Evolutionary conservation across 1,140 invertebrate species (phyloP), one percentile per base, ranked within the genome.

Genomic region (Argopecten irradians): DNA sequence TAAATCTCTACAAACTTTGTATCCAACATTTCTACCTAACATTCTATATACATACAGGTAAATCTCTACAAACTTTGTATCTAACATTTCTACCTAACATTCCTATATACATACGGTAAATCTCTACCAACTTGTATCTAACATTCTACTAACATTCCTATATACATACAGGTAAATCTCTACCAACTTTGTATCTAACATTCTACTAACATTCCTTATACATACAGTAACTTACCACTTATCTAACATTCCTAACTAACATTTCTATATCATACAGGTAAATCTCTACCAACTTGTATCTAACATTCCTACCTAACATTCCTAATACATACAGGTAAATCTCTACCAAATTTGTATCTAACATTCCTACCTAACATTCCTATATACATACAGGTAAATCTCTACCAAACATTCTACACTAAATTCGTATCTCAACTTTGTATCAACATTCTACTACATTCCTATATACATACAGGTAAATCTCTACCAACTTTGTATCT

Each of bases 61-160:
- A n/a, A n/a, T n/a, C n/a, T n/a, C n/a, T n/a, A n/a, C n/a, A n/a
- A n/a, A n/a, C n/a, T n/a, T n/a, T n/a, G n/a, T 71, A 28, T n/a
- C 43, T 46, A 46, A 11, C 43, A 7, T 55, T 2, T 55, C 43
- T 55, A 22, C 43, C 16, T 71, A 71, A 71, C 55, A 71, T 71
- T 71, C n/a, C 55, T 71, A 71, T 28, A 71, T 71, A 71, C n/a
- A 46, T n/a, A n/a, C n/a, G 43, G 43, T 46, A 46, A n/a, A n/a
- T n/a, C n/a, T n/a, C n/a, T 46, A 39, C 36, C 36, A 8, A 39
- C 36, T 8, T 46, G 43, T 19, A 16, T n/a, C n/a, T 19, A 71
- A 71, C 55, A 71, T 71, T 71, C 55, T n/a, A n/a, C n/a, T n/a
- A n/a, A n/a, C n/a, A n/a, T n/a, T n/a, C n/a, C n/a, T 71, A 28